Conservation (phyloP, 1,140 invertebrate species). For the Cataglyphis hispanica region DNA sequence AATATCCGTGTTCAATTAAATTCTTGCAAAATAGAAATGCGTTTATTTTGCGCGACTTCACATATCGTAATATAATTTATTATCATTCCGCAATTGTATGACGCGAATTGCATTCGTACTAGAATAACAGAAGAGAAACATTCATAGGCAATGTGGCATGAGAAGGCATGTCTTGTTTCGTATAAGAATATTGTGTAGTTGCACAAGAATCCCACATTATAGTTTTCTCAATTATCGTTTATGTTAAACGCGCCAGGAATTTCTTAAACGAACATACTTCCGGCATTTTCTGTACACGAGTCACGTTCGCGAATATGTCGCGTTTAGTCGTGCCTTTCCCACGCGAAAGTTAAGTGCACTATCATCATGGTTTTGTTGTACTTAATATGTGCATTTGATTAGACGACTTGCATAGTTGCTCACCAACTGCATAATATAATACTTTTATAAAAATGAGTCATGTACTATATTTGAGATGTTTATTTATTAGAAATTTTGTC, state of each 20-base stretch:
- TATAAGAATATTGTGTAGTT: neutral
- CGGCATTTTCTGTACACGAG: neutral
- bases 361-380: slow-evolving; percentile 14
- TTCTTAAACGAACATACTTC: neutral
- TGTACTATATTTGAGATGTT: neutral
- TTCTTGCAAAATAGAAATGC: neutral
- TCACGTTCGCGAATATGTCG: slow-evolving; percentile 39
- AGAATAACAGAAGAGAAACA: neutral
- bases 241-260: slow-evolving; percentile 39
- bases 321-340: neutral
- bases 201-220: neutral
- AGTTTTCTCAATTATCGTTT: slow-evolving; percentile 46
- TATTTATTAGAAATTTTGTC: neutral
- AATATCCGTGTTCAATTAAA: neutral
- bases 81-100: slow-evolving; percentile 8
- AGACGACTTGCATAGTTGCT: neutral
- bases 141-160: neutral
- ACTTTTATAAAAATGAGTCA: neutral
- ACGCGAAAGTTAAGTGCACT: slow-evolving; percentile 7
- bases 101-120: neutral
- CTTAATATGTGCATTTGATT: slow-evolving; percentile 12
- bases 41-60: neutral
- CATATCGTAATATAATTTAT: neutral
- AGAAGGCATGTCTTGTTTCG: neutral
- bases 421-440: neutral